Evolutionary conservation across 2,113 vertebrate genomes (phyloP).

Genomic region (Scophthalmus maximus): DNA sequence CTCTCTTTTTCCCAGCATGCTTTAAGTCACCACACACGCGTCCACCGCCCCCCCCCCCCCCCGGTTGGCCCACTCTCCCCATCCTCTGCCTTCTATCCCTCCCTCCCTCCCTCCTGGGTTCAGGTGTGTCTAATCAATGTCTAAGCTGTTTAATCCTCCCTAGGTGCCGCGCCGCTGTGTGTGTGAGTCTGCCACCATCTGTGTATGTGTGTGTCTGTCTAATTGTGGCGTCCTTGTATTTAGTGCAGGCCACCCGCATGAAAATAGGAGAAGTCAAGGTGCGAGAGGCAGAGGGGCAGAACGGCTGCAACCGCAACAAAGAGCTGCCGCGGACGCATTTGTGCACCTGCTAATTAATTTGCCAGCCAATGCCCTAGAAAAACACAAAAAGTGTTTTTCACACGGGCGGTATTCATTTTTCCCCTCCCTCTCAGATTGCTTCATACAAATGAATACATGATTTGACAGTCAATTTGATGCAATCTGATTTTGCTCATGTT

Average conservation of each 20-base stretch:
- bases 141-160: conserved; percentile 66
- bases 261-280: conserved; percentile 46
- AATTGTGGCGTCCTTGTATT: conserved; percentile 53
- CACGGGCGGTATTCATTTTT: neutral
- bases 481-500: neutral
- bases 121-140: conserved; percentile 73
- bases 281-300: conserved; percentile 30
- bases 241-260: conserved; percentile 49
- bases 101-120: conserved; percentile 50
- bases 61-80: too few species aligned
- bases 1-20: conserved; percentile 40
- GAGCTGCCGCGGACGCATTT: conserved; percentile 19
- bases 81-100: conserved; percentile 24
- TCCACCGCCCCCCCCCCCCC: neutral
- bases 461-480: neutral
- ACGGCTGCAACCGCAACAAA: conserved; percentile 16
- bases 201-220: conserved; percentile 21
- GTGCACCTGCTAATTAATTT: conserved; percentile 30
- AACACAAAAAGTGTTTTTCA: conserved; percentile 17
- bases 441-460: neutral
- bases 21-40: conserved; percentile 24
- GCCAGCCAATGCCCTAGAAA: conserved; percentile 17
- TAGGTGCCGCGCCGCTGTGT: conserved; percentile 36
- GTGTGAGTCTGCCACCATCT: conserved; percentile 11
- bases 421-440: neutral